phyloP scores from a whole-genome alignment of 1,140 invertebrate species.

The Spodoptera frugiperda region DNA sequence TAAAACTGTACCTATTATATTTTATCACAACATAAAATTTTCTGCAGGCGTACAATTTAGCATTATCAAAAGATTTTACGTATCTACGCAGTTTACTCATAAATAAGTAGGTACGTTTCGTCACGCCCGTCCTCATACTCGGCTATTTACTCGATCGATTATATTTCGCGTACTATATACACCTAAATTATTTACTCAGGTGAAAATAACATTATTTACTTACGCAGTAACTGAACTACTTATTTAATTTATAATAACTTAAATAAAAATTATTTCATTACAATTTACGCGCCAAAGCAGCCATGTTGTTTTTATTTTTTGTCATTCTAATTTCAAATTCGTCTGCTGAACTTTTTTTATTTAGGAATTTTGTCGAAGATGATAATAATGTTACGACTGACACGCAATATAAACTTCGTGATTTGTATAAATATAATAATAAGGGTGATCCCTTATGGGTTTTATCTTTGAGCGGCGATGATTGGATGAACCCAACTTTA shows the following conservation, averaged over 20 bases:
- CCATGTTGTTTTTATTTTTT: constrained; percentile 19
- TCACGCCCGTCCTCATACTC: background rate
- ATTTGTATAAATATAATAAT: background rate
- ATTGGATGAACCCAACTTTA: constrained; percentile 1
- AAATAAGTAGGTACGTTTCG: background rate
- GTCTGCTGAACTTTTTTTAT: constrained; percentile 2
- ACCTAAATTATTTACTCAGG: constrained; percentile 1
- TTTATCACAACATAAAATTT: too few species aligned
- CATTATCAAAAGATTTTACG: too few species aligned
- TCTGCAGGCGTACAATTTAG: too few species aligned
- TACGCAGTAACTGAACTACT: background rate
- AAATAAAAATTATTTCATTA: constrained; percentile 11
- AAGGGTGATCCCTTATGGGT: constrained; percentile 54
- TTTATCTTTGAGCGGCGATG: constrained; percentile 54
- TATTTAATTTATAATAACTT: constrained; percentile 10
- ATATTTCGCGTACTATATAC: too few species aligned
- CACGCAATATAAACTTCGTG: background rate
- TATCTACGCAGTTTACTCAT: too few species aligned
- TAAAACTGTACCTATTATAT: too few species aligned
- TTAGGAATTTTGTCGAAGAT: background rate
- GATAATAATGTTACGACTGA: background rate
- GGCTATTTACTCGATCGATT: too few species aligned
- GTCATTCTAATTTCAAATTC: constrained; percentile 8
- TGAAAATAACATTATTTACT: background rate
- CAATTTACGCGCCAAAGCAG: constrained; percentile 14